Conservation (phyloP, 2,113 vertebrate genomes). For the Rafetus swinhoei region DNA sequence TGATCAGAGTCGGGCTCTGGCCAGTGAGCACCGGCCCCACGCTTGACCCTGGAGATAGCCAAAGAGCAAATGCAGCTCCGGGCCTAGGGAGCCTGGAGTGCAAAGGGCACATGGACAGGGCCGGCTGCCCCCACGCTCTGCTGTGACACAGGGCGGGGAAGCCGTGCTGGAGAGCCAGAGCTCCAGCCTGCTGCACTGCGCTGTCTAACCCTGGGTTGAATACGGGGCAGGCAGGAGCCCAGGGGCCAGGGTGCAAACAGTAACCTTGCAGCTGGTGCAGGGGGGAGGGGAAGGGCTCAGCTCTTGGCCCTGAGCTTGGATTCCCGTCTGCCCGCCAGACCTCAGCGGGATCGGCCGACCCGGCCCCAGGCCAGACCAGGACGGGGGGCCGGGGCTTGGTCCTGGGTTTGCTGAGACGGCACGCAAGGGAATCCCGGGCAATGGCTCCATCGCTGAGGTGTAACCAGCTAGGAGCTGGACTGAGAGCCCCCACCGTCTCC, state of each 20-base stretch:
- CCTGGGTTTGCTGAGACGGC: neutral
- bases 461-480: neutral
- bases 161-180: neutral
- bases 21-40: fast-evolving
- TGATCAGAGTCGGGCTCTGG: fast-evolving
- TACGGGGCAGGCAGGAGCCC: neutral
- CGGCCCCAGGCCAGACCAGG: neutral
- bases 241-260: too few species aligned
- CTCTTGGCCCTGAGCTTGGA: neutral
- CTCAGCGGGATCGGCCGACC: neutral
- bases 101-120: neutral
- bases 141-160: neutral
- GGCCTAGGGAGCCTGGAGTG: neutral
- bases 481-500: neutral
- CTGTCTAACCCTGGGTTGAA: neutral
- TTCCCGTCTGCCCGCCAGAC: neutral
- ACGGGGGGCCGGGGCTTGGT: neutral
- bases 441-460: neutral
- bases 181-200: neutral
- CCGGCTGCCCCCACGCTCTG: neutral
- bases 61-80: neutral
- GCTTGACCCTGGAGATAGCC: neutral
- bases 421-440: neutral
- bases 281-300: too few species aligned
- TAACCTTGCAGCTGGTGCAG: too few species aligned